Base-by-base conservation (phyloP, 1,140 invertebrate species). In the Mycetomoellerius zeteki region DNA sequence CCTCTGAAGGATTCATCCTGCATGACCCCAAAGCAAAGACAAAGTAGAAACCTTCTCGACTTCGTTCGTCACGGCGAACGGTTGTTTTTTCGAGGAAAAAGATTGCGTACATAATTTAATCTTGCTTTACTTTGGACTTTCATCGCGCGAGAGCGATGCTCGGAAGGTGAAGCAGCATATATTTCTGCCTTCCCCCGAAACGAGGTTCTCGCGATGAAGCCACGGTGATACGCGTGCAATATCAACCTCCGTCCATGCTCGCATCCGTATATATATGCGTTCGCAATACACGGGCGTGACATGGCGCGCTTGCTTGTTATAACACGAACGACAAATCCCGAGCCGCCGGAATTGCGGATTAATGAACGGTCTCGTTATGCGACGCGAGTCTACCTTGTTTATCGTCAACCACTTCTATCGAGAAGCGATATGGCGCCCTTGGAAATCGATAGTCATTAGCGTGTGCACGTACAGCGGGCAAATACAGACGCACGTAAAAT, bases 281-380 rank as follows among this genome's bases (percentile, higher is more conserved):
- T 37, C n/a, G 30, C 30, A 47, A 24, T 69, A 56, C 8, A 14
- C 47, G 24, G 24, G 12, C 19, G 56, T 14, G 24, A 62, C 69
- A 62, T 43, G 30, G 19, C 8, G 56, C 33, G 30, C 21, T 24
- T 52, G 80, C 67, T 82, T 73, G 80, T 75, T 90, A 65, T 86
- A 88, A 90, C 86, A 62, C 76, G 65, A 89, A 64, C 76, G 89
- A 88, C 84, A 88, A 90, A 90, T 90, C 81, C 82, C 62, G 56
- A n/a, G 86, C 19, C 75, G 65, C 21, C 78, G 58, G 69, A 78
- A 90, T 90, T 78, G 50, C 58, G 86, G 89, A 90, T 90, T 90
- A 90, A 90, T 88, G 52, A 90, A 65, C 86, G 89, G 72, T 8
- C 86, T 81, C 56, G 86, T 82, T 69, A 85, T 76, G 24, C 75